phyloP scores from a whole-genome alignment of 2,888 invertebrate species.

The Coelogynopora nodosa region DNA sequence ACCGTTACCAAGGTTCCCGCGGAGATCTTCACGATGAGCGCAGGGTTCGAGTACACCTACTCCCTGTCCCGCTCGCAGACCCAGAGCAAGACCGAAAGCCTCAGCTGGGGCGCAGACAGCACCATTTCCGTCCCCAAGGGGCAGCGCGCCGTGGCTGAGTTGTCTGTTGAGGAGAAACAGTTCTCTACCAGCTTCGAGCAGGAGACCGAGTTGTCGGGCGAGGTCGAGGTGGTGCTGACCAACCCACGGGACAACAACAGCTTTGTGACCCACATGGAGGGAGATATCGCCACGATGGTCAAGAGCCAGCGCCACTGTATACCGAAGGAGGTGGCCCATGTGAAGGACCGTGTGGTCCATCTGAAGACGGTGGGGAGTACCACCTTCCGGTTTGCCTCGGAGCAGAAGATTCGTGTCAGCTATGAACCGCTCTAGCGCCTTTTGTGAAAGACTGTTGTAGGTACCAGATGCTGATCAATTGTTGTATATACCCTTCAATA shows the following conservation, averaged over 20 bases:
- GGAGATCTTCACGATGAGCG: slow-evolving; percentile 60
- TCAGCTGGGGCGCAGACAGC: slow-evolving; percentile 64
- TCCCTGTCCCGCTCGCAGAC: slow-evolving; percentile 58
- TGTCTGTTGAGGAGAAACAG: slow-evolving; percentile 63
- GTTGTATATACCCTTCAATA: too few relatives aligned
- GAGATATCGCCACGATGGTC: slow-evolving; percentile 55
- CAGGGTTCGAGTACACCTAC: slow-evolving; percentile 61
- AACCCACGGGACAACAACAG: slow-evolving; percentile 61
- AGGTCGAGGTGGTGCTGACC: slow-evolving; percentile 57
- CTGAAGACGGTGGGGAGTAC: not conserved
- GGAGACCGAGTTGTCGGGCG: slow-evolving; percentile 56
- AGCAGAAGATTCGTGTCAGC: slow-evolving; percentile 6
- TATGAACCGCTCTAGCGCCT: not conserved
- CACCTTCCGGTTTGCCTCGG: not conserved
- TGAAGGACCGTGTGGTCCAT: not conserved
- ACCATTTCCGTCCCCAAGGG: slow-evolving; percentile 59
- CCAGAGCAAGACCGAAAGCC: slow-evolving; percentile 56
- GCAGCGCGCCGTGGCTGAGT: slow-evolving; percentile 60
- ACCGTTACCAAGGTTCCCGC: slow-evolving; percentile 63
- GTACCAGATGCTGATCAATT: too few relatives aligned
- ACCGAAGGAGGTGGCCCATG: not conserved
- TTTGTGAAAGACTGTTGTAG: too few relatives aligned
- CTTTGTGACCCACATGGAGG: slow-evolving; percentile 57
- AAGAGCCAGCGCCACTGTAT: slow-evolving; percentile 11
- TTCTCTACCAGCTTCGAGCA: slow-evolving; percentile 61